Conservation (phyloP, 1,140 invertebrate genomes). For the Brachionus rotundiformis region DNA sequence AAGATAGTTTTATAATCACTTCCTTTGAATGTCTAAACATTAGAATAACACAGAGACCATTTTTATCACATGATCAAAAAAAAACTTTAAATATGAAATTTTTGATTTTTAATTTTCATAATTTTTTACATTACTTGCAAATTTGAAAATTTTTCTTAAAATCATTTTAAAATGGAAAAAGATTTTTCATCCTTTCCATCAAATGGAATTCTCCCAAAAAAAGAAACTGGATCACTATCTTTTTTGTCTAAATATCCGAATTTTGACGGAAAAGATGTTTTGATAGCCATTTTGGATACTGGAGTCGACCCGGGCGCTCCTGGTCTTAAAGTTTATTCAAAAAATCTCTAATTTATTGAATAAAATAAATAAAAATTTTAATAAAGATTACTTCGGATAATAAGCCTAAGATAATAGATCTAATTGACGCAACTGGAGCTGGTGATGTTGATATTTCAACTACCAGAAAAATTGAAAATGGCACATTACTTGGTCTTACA, state of each 20-base stretch:
- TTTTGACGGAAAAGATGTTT: conserved; percentile 85
- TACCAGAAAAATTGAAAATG: conserved; percentile 72
- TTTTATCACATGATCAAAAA: neutral
- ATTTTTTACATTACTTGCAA: conserved; percentile 36
- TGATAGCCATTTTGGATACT: conserved; percentile 94
- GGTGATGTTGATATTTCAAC: conserved; percentile 88
- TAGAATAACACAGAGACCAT: neutral
- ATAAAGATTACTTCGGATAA: conserved; percentile 79
- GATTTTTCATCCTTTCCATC: conserved; percentile 29
- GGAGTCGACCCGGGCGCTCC: conserved; percentile 92
- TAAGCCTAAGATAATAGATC: conserved; percentile 86
- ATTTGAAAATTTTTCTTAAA: neutral
- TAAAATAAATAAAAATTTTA: too few relatives aligned
- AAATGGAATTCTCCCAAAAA: conserved; percentile 74
- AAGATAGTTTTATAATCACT: too few relatives aligned
- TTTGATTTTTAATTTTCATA: neutral
- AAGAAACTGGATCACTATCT: conserved; percentile 83
- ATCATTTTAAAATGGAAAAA: conserved; percentile 17
- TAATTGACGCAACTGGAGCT: conserved; percentile 89
- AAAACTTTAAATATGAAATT: neutral
- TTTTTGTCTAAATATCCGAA: conserved; percentile 87
- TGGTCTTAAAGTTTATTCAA: conserved; percentile 85
- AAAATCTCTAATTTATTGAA: too few relatives aligned
- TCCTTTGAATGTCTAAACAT: neutral
- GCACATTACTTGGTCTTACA: conserved; percentile 79